A percentile compares a stretch with the other conserved stretches of the same genome.
Evolutionary conservation across 1,140 invertebrate genomes (phyloP).

Genomic region (Bombus waltoni): DNA sequence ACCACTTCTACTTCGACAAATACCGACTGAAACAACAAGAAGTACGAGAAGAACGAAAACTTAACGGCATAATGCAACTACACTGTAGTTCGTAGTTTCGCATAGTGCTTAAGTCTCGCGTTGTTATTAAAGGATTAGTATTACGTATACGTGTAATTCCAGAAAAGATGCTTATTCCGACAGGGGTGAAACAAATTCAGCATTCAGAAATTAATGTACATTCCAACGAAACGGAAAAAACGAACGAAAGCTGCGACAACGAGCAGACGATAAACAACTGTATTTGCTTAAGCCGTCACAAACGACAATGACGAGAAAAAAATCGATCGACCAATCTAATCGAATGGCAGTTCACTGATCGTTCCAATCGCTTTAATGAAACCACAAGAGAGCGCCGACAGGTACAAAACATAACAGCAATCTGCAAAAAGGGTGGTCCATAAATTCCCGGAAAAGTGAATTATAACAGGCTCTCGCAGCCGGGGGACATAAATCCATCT

Average conservation of each 20-base stretch:
- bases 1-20: neutral
- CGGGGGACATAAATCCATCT: neutral
- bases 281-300: neutral
- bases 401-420: neutral
- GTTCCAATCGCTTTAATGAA: neutral
- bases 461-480: neutral
- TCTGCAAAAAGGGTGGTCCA: neutral
- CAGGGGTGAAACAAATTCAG: neutral
- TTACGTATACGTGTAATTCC: neutral
- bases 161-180: neutral
- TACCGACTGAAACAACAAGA: slow-evolving; percentile 6
- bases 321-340: too few relatives aligned
- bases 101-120: neutral
- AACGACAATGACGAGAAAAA: too few relatives aligned
- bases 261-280: neutral
- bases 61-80: neutral
- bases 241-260: neutral
- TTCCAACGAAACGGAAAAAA: neutral
- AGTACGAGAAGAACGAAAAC: neutral
- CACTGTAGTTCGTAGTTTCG: too few relatives aligned
- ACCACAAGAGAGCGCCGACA: neutral
- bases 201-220: too few relatives aligned
- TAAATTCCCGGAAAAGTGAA: neutral
- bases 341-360: too few relatives aligned
- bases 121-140: slow-evolving; percentile 5